These are phyloP conservation scores for Dascillus cervinus DNA, from an alignment of 2,888 invertebrate genomes.

Conservation along the genomic window DNA sequence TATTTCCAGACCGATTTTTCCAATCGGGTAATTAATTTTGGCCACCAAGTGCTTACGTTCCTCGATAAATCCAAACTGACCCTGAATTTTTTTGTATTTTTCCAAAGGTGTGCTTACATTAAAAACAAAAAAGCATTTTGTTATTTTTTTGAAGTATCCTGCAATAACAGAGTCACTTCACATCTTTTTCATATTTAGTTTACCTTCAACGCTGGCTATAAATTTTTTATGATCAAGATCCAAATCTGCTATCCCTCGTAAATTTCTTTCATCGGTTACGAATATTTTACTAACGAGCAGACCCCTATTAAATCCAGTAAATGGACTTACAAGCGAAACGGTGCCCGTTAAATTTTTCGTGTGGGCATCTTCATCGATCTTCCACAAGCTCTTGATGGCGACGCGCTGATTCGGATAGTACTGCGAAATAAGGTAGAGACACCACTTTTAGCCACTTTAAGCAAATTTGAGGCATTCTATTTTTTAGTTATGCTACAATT, in stretches of 20 bases:
- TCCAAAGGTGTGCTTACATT: constrained; percentile 70
- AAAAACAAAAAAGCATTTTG: constrained; percentile 66
- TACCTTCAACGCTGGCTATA: constrained; percentile 57
- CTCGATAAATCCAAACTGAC: constrained; percentile 66
- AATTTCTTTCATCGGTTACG: constrained; percentile 54
- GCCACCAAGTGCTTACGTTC: constrained; percentile 64
- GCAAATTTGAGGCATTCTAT: too few relatives aligned
- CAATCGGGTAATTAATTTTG: constrained; percentile 59
- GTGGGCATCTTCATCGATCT: constrained; percentile 46
- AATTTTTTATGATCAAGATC: constrained; percentile 64
- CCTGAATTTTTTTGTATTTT: constrained; percentile 56
- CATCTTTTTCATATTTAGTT: too few relatives aligned
- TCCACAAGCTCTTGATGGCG: constrained; percentile 65
- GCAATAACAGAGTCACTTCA: constrained; percentile 14
- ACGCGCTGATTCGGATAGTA: constrained; percentile 61
- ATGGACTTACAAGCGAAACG: constrained; percentile 58
- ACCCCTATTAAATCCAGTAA: constrained; percentile 61
- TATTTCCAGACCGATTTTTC: constrained; percentile 63
- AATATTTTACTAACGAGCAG: constrained; percentile 59
- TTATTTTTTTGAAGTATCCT: constrained; percentile 63
- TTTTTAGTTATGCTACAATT: too few relatives aligned
- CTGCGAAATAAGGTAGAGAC: constrained; percentile 43
- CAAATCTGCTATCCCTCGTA: constrained; percentile 62
- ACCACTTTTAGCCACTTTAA: too few relatives aligned
- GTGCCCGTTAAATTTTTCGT: constrained; percentile 61